These are phyloP conservation scores for Sebastes nivosus DNA, from an alignment of 2,797 vertebrate genomes.

Conservation along the genomic window DNA sequence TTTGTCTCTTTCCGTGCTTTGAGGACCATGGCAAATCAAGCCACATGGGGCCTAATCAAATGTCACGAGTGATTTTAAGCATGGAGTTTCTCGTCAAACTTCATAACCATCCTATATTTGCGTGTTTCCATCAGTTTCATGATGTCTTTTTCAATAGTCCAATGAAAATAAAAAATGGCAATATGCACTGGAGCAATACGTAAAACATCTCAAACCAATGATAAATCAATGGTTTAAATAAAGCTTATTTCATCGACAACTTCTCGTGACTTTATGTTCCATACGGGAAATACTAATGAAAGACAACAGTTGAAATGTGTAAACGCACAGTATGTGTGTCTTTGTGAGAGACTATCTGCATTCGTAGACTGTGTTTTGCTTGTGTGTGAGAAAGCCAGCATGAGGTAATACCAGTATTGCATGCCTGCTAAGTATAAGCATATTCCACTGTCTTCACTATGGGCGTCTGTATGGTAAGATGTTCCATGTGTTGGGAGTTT, in stretches of 20 bases:
- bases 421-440: slow-evolving; percentile 50
- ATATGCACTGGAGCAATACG: background rate
- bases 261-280: background rate
- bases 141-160: background rate
- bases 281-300: background rate
- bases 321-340: background rate
- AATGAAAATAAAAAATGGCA: background rate
- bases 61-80: slow-evolving; percentile 33
- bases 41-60: slow-evolving; percentile 38
- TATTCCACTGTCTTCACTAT: slow-evolving; percentile 37
- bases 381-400: slow-evolving; percentile 27
- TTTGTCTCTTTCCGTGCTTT: slow-evolving; percentile 24
- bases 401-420: slow-evolving; percentile 47
- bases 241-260: background rate
- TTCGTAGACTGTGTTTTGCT: slow-evolving; percentile 16
- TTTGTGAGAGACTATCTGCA: background rate
- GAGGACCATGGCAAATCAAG: slow-evolving; percentile 38
- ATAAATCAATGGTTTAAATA: background rate
- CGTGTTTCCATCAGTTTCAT: slow-evolving; percentile 1
- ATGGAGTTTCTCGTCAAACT: slow-evolving; percentile 21
- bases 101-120: slow-evolving; percentile 3
- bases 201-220: background rate
- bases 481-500: slow-evolving; percentile 59
- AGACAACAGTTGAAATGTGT: background rate
- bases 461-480: slow-evolving; percentile 42